These are phyloP conservation scores for Beris chalybata DNA, from an alignment of 2,888 invertebrate species.

Conservation along the genomic window DNA sequence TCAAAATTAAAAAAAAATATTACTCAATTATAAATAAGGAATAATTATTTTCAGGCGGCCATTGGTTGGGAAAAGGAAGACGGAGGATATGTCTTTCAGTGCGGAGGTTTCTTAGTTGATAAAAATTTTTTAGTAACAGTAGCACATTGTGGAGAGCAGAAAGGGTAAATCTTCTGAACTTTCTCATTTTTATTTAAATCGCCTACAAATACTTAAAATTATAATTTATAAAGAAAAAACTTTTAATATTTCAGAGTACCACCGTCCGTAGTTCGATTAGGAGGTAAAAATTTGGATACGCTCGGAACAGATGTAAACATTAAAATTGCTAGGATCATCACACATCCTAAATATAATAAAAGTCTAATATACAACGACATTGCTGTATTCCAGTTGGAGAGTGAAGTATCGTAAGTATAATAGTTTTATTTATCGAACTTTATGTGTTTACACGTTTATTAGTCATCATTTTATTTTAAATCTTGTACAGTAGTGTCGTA, in stretches of 20 bases:
- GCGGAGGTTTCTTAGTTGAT: no score
- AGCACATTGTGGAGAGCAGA: slow-evolving; percentile 38
- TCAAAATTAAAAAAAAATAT: no score
- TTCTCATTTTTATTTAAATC: no score
- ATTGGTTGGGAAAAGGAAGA: slow-evolving; percentile 6
- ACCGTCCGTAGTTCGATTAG: slow-evolving; percentile 1
- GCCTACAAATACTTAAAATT: no score
- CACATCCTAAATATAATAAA: slow-evolving; percentile 21
- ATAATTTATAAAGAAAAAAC: no score
- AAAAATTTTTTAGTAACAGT: slow-evolving; percentile 25
- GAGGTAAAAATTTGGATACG: background rate
- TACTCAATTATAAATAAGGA: no score
- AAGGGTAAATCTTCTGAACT: no score
- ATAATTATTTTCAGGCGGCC: slow-evolving; percentile 12
- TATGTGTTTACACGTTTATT: no score
- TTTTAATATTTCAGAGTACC: background rate
- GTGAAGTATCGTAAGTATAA: no score
- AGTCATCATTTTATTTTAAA: no score
- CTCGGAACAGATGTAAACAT: background rate
- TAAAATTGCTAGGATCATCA: background rate
- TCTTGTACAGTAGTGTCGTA: no score
- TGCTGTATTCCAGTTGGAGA: slow-evolving; percentile 3
- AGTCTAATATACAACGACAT: slow-evolving; percentile 31
- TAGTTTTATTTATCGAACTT: no score
- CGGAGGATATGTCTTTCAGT: background rate